Evolutionary conservation across 2,113 vertebrate genomes (phyloP).

Genomic region (Cyanoramphus novaezelandiae): DNA sequence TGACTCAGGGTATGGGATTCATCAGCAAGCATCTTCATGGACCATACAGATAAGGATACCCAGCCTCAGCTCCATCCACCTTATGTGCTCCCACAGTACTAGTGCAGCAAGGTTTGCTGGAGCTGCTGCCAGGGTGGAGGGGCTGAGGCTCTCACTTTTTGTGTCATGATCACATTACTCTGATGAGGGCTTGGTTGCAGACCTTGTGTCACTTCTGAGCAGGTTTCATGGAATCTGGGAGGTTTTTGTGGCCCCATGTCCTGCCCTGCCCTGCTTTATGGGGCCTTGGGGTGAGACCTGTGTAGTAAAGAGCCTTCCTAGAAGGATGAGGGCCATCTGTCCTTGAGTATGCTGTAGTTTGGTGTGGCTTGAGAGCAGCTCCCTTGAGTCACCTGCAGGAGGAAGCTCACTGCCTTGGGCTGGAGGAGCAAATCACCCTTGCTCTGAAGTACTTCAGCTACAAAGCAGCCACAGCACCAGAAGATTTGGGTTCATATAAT

Average conservation of each 20-base stretch:
- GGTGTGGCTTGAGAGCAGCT: not conserved
- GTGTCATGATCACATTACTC: not conserved
- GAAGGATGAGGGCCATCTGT: not conserved
- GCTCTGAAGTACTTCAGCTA: not conserved
- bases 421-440: not conserved
- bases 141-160: not conserved
- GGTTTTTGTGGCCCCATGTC: not conserved
- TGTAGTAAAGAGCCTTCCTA: not conserved
- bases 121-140: not conserved
- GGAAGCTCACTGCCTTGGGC: not conserved
- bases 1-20: not conserved
- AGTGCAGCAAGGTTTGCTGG: not conserved
- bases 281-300: not conserved
- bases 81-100: accelerated
- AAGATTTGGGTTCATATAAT: not conserved
- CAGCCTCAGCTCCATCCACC: not conserved
- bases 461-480: not conserved
- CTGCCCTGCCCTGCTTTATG: not conserved
- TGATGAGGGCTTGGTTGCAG: not conserved
- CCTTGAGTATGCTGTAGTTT: not conserved
- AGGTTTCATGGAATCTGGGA: not conserved
- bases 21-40: not conserved
- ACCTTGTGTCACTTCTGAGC: not conserved
- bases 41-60: not conserved
- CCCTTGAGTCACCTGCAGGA: not conserved